Percentiles rank a stretch among this genome's conserved stretches.
Conservation (phyloP, 2,888 invertebrate species). For the Lithophane leautieri region DNA sequence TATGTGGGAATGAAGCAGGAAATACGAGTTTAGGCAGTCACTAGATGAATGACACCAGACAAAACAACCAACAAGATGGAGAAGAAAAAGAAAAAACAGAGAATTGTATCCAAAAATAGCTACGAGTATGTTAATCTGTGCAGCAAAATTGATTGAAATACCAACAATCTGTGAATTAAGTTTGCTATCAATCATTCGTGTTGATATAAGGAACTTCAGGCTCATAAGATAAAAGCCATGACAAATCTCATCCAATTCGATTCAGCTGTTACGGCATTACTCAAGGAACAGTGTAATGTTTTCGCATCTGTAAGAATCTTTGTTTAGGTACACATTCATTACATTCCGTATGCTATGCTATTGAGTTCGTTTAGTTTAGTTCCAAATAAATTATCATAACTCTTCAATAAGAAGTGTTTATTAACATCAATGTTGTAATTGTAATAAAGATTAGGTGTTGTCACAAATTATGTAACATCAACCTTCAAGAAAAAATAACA, state of each 20-base stretch:
- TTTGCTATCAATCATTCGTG: slow-evolving; percentile 20
- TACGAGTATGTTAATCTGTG: not conserved
- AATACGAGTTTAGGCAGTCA: slow-evolving; percentile 56
- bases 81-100: slow-evolving; percentile 25
- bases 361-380: not conserved
- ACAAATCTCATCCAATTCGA: slow-evolving; percentile 41
- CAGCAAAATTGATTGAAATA: slow-evolving; percentile 27
- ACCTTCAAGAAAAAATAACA: slow-evolving; percentile 36
- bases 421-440: slow-evolving; percentile 1
- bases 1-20: slow-evolving; percentile 50
- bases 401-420: slow-evolving; percentile 27
- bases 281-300: slow-evolving; percentile 13
- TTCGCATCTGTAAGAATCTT: slow-evolving; percentile 36
- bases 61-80: slow-evolving; percentile 29
- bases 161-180: slow-evolving; percentile 10
- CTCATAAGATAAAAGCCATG: slow-evolving; percentile 33
- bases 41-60: slow-evolving; percentile 57
- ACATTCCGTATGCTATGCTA: slow-evolving; percentile 7
- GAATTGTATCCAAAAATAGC: slow-evolving; percentile 20
- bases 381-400: slow-evolving; percentile 25
- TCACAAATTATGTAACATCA: slow-evolving; percentile 31
- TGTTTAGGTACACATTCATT: slow-evolving; percentile 27
- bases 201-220: slow-evolving; percentile 14
- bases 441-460: slow-evolving; percentile 32
- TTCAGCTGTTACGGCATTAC: slow-evolving; percentile 40